Evolutionary conservation across 2,888 invertebrate species (phyloP).

Genomic region (Hoplodrina blanda): DNA sequence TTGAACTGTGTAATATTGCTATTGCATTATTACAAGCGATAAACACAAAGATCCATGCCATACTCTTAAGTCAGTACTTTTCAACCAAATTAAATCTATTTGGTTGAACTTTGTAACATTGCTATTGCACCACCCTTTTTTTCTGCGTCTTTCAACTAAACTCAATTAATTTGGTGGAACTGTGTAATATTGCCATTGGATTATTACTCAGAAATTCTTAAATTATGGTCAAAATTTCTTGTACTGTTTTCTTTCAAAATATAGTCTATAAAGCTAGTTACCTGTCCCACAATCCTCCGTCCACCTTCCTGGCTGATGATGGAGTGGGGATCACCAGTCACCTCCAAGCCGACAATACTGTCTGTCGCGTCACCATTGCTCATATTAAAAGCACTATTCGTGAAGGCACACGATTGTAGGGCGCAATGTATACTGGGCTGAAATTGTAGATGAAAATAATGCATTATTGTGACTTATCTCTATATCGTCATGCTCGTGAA

Average conservation of each 20-base stretch:
- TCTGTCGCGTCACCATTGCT: conserved; percentile 62
- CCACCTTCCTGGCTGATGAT: conserved; percentile 65
- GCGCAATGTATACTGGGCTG: conserved; percentile 53
- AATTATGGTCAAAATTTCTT: too few relatives aligned
- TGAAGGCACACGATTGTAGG: conserved; percentile 80
- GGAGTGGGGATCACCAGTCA: conserved; percentile 63
- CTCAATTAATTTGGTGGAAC: too few relatives aligned
- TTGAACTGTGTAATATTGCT: neutral
- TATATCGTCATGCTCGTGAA: too few relatives aligned
- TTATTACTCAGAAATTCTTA: too few relatives aligned
- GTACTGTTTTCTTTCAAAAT: neutral
- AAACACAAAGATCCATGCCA: too few relatives aligned
- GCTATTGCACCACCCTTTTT: too few relatives aligned
- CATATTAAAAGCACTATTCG: conserved; percentile 79
- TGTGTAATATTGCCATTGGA: too few relatives aligned
- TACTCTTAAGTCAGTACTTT: too few relatives aligned
- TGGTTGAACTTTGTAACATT: too few relatives aligned
- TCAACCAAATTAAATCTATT: too few relatives aligned
- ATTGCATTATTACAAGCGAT: too few relatives aligned
- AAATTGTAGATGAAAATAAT: neutral
- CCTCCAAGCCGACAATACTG: conserved; percentile 76
- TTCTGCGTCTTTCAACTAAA: too few relatives aligned
- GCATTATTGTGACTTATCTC: neutral
- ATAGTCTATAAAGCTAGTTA: conserved; percentile 36
- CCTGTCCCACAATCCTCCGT: conserved; percentile 77